Base-by-base conservation (phyloP, 1,140 invertebrate species). In the Rhopalosiphum padi region DNA sequence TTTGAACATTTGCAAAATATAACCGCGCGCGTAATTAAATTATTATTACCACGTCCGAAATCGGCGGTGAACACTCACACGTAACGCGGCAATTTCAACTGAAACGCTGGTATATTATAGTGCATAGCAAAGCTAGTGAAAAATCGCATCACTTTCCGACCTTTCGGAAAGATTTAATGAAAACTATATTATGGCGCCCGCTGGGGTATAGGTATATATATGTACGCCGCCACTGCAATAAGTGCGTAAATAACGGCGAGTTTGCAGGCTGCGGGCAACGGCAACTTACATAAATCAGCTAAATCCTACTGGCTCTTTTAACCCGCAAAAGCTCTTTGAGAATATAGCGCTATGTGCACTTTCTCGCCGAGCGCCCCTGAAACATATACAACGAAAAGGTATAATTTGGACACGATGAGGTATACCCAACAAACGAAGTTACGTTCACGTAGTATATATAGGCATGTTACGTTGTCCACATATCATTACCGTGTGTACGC, bases 1-100 rank as follows among this genome's bases (percentile, higher is more conserved):
- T n/a, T 89, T 30, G 55, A 77, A 90, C 89, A 60, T 90, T 90
- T 77, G 89, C 89, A 68, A 90, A 90, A 68, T 90, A 90, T 55
- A 15, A 90, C 89, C 53, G 55, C 23, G 55, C 23, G 23, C 43
- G 25, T 77, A 77, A 77, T 77, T n/a, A 18, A 2, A 88, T 88
- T 48, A 88, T 46, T 35, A 48, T 48, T 87, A 46, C 30, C 7
- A 87, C 43, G 11, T n/a, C 60, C 5, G n/a, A 77, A 15, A n/a
- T 5, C 18, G 15, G n/a, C 18, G 30, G 30, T 15, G 30, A 77
- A 77, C 30, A 68, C 30, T 30, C 60, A 77, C n/a, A 2, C 4
- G 60, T 68, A 68, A 68, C 4, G 30, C 4, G 60, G 30, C 3
- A n/a, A n/a, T 77, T n/a, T n/a, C 4, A 6, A 77, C 60, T 15